Percentiles rank a stretch among this genome's conserved stretches.
Evolutionary conservation across 2,797 vertebrate genomes (phyloP).

Genomic region (Myotis planiceps): DNA sequence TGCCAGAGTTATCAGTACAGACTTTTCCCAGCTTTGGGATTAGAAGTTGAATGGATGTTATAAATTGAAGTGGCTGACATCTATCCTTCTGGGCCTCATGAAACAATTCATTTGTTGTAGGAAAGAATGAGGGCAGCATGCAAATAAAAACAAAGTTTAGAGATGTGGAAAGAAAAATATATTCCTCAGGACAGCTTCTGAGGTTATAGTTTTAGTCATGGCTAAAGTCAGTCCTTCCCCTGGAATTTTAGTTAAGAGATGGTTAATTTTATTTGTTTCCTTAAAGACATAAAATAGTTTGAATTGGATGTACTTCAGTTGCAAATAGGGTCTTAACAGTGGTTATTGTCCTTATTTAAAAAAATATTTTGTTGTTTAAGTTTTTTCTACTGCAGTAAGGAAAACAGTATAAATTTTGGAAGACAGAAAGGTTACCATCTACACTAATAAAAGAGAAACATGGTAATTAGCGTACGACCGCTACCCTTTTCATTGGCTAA

Average conservation of each 20-base stretch:
- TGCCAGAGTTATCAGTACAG: background rate
- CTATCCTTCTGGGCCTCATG: background rate
- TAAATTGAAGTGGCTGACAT: conserved; percentile 27
- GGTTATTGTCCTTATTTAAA: background rate
- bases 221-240: background rate
- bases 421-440: background rate
- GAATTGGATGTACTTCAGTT: background rate
- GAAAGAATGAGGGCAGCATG: conserved; percentile 31
- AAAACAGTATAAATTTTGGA: background rate
- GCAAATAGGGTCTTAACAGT: background rate
- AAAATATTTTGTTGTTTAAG: background rate
- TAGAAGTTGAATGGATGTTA: conserved; percentile 23
- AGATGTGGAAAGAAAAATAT: background rate
- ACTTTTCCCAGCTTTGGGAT: background rate
- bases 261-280: background rate
- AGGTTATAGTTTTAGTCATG: background rate
- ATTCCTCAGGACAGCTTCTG: background rate
- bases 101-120: conserved; percentile 12
- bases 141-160: conserved; percentile 22
- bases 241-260: background rate
- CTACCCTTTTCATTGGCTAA: too few relatives aligned
- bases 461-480: too few relatives aligned
- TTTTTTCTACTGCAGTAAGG: background rate
- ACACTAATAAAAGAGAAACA: too few relatives aligned
- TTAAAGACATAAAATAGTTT: background rate